These are phyloP conservation scores for Ictalurus furcatus DNA, from an alignment of 2,113 vertebrate genomes.

Conservation along the genomic window DNA sequence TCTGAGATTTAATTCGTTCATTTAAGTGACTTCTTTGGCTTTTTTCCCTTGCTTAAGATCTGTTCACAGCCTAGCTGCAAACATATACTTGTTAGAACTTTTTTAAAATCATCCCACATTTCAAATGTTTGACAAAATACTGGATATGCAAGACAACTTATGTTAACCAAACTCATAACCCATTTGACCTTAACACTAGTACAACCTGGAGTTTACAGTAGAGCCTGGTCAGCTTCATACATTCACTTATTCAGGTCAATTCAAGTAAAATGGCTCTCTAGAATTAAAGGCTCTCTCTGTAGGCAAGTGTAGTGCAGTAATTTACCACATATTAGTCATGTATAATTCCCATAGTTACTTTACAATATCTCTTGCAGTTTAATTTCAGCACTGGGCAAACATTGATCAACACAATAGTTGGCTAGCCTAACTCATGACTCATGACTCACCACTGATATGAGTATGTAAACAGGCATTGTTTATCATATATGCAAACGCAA, in stretches of 20 bases:
- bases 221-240: neutral
- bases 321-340: neutral
- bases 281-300: neutral
- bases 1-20: neutral
- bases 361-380: neutral
- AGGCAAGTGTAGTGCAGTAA: neutral
- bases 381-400: neutral
- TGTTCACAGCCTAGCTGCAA: neutral
- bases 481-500: neutral
- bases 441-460: neutral
- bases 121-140: neutral
- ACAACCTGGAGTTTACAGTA: neutral
- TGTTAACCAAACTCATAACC: neutral
- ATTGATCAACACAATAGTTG: neutral
- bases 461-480: neutral
- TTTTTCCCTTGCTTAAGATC: neutral
- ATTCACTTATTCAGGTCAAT: neutral
- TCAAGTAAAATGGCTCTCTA: neutral
- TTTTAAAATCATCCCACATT: neutral
- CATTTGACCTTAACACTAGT: neutral
- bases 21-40: neutral
- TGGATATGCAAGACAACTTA: neutral
- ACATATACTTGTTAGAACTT: neutral
- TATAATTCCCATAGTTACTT: neutral
- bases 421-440: neutral